Conservation (phyloP, 2,113 vertebrate genomes). For the Alligator sinensis region DNA sequence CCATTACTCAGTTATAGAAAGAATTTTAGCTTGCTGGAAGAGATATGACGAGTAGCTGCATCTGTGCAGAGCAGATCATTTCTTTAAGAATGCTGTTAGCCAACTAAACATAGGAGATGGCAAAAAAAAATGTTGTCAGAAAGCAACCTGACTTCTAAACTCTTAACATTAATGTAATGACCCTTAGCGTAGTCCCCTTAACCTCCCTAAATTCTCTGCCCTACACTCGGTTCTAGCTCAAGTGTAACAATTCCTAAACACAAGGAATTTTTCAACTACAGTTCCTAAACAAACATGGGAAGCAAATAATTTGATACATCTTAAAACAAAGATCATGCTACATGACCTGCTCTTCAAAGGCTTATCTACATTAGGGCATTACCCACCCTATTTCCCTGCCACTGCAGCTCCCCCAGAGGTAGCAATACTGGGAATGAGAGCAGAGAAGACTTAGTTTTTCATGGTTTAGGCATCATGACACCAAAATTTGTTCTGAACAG, state of each 20-base stretch:
- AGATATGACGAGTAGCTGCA: not conserved
- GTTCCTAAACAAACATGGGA: not conserved
- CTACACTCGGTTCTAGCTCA: not conserved
- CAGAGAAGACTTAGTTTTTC: not conserved
- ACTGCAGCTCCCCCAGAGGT: not conserved
- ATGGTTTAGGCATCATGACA: constrained; percentile 5
- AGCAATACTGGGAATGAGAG: not conserved
- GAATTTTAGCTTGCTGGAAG: constrained; percentile 5
- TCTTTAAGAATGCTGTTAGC: not conserved
- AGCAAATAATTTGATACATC: not conserved
- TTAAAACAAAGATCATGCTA: not conserved
- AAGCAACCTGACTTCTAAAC: not conserved
- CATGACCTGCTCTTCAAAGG: not conserved
- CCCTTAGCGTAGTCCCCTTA: not conserved
- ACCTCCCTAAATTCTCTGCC: not conserved
- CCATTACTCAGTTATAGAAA: constrained; percentile 21
- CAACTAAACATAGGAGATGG: not conserved
- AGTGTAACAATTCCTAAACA: not conserved
- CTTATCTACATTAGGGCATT: not conserved
- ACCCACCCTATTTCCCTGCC: not conserved
- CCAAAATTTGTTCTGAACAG: constrained; percentile 32
- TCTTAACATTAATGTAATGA: not conserved
- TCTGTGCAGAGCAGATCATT: not conserved
- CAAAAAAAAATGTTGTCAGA: not conserved
- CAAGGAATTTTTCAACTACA: not conserved